These are phyloP conservation scores for Homarus americanus DNA, from an alignment of 1,140 invertebrate species.

Conservation along the genomic window DNA sequence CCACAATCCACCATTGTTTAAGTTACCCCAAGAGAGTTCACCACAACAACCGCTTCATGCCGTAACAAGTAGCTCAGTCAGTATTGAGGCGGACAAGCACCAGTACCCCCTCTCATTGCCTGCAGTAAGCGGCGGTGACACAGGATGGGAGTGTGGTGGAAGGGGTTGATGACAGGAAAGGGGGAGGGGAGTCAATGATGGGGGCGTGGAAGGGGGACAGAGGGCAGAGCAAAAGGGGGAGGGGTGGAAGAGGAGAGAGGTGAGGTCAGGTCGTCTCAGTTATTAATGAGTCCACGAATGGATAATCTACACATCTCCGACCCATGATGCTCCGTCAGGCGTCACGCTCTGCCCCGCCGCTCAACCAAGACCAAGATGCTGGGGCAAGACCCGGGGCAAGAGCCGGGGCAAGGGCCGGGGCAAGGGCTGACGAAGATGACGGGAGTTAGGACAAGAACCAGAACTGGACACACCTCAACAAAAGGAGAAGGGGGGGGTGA, in stretches of 20 bases:
- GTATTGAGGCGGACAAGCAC: neutral
- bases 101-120: neutral
- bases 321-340: conserved; percentile 60
- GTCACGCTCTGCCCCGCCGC: conserved; percentile 33
- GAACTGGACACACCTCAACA: no score
- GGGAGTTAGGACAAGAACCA: neutral
- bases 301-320: conserved; percentile 60
- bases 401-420: neutral
- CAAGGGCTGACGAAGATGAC: neutral
- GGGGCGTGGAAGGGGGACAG: neutral
- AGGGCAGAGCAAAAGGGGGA: neutral
- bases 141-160: neutral
- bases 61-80: neutral
- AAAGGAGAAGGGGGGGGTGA: no score
- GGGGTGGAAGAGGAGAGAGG: neutral
- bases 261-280: conserved; percentile 44
- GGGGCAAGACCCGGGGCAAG: neutral
- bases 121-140: neutral
- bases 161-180: conserved; percentile 6
- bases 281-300: conserved; percentile 64
- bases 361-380: conserved; percentile 45
- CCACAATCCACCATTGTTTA: neutral
- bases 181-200: neutral
- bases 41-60: neutral
- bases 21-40: neutral